phyloP scores from a whole-genome alignment of 2,113 vertebrate species.

The Anarhynchus alexandrinus region DNA sequence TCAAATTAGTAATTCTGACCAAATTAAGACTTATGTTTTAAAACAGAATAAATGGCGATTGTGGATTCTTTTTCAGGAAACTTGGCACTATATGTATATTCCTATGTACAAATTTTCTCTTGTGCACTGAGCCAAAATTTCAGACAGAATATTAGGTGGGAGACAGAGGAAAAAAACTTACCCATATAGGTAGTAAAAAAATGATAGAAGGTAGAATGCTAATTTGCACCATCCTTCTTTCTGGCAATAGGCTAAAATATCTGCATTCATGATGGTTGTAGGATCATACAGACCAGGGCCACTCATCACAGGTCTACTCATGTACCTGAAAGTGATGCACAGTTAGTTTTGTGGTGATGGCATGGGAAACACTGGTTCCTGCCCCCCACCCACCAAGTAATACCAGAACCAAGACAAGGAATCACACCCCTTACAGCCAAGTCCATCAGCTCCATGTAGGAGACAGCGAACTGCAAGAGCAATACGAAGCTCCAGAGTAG shows the following conservation, averaged over 20 bases:
- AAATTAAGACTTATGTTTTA: background rate
- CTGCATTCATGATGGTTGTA: constrained; percentile 99
- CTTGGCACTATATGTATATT: background rate
- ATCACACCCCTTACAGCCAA: background rate
- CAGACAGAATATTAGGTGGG: background rate
- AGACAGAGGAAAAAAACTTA: constrained; percentile 57
- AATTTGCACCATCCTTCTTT: constrained; percentile 99
- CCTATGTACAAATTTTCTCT: background rate
- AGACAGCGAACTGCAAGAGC: background rate
- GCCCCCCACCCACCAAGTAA: background rate
- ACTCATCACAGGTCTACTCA: constrained; percentile 96
- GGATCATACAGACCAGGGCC: constrained; percentile 96
- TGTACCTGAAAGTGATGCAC: constrained; percentile 82
- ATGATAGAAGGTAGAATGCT: constrained; percentile 97
- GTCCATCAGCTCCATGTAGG: background rate
- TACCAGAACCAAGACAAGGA: background rate
- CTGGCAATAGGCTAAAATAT: constrained; percentile 98
- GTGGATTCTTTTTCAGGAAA: background rate
- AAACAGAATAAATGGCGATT: background rate
- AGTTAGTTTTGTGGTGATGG: background rate
- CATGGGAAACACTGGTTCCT: background rate
- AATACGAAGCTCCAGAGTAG: background rate
- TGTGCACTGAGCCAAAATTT: background rate
- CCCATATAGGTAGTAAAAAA: constrained; percentile 99
- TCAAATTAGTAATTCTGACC: background rate